Conservation (phyloP, 2,888 invertebrate species). For the Bhutanitis thaidina region DNA sequence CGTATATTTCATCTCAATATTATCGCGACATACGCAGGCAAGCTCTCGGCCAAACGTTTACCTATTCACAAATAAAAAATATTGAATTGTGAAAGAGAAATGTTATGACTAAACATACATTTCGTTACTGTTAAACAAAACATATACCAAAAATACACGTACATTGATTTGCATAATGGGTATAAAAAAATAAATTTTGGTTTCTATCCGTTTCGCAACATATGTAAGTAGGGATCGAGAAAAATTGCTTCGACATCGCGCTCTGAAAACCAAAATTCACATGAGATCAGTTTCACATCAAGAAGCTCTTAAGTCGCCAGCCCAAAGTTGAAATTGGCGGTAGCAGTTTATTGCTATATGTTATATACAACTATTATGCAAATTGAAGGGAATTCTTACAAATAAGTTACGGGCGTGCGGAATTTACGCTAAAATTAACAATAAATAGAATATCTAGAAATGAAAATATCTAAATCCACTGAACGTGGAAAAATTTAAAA, state of each 20-base stretch:
- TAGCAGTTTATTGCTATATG: background rate
- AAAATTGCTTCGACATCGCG: constrained; percentile 13
- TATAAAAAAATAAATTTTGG: constrained; percentile 5
- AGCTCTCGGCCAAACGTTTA: no score
- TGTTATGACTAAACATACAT: background rate
- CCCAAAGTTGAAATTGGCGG: background rate
- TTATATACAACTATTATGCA: background rate
- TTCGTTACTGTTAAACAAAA: background rate
- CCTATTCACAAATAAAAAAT: no score
- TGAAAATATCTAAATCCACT: no score
- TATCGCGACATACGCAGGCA: no score
- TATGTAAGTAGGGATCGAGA: constrained; percentile 17
- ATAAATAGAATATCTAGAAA: no score
- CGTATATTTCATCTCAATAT: no score
- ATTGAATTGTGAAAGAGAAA: no score
- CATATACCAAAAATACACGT: background rate
- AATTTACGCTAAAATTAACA: background rate
- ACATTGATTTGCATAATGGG: constrained; percentile 9
- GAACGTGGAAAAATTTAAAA: no score
- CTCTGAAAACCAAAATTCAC: constrained; percentile 6
- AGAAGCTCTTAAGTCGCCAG: background rate
- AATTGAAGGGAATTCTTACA: background rate
- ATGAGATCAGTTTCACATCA: background rate
- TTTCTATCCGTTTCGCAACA: constrained; percentile 12
- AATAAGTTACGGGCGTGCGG: background rate